Base-by-base conservation (phyloP, 2,113 vertebrate species). In the Spea multiplicata region DNA sequence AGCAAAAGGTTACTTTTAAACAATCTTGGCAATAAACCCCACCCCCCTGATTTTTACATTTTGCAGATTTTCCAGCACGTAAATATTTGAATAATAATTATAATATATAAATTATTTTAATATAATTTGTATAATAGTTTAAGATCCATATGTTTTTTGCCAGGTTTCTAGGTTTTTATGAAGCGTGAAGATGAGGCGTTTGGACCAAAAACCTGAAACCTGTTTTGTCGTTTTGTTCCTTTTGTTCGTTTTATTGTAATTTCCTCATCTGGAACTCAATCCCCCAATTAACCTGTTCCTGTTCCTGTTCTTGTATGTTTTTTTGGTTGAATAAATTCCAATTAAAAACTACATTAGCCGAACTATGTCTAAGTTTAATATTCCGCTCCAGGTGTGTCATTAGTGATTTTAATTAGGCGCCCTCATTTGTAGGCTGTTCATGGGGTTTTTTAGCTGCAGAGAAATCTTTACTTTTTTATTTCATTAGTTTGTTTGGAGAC, bases 351-450 rank as follows among this genome's bases (percentile, higher is more conserved):
- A 44, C 53, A 73, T 73, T 61, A 73, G 44, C 13, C 46, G 71
- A 57, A 45, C 53, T 47, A 62, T 61, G 44, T 61, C 47, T 73
- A 73, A 73, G 71, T 8, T 57, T 59, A 73, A 45, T 13, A 61
- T 73, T 73, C 71, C 59, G 48, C 73, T 75, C 45, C 48, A 75
- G 73, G 73, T 75, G 73, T 44, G 17, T 66, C 73, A 59, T 75
- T 75, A 75, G 73, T 14, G 61, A n/a, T 52, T 64, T 50, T 75
- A 75, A 66, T 75, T 66, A 75, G 61, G 62, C 17, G 44, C 14
- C 14, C 61, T 10, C 61, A 66, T 66, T 75, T 44, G n/a, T 48
- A 75, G 47, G 55, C 71, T 47, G 13, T 73, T 49, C 10, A 5
- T 44, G 52, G 70, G 50, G 44, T 44, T 52, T 13, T 2, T 13